These are phyloP conservation scores for Drosophila longiperda DNA, from an alignment of 2,888 invertebrate species.

Conservation along the genomic window DNA sequence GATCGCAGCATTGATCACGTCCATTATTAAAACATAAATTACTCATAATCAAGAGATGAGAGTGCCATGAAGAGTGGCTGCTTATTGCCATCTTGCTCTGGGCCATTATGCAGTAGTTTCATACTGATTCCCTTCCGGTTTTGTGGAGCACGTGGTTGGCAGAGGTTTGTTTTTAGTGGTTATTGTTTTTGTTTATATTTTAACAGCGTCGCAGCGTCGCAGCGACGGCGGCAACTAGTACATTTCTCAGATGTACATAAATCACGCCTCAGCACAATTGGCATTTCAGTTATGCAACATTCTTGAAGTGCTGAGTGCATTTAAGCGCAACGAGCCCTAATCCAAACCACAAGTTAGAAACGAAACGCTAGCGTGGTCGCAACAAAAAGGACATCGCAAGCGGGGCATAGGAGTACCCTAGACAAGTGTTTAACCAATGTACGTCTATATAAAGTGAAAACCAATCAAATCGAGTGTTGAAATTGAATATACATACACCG, in stretches of 20 bases:
- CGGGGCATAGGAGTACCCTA: slow-evolving; percentile 9
- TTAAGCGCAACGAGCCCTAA: slow-evolving; percentile 43
- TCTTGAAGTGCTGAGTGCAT: slow-evolving; percentile 49
- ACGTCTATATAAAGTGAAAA: slow-evolving; percentile 5
- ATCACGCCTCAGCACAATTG: slow-evolving; percentile 60
- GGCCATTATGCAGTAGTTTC: slow-evolving; percentile 12
- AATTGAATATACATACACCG: background rate
- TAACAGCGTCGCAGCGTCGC: slow-evolving; percentile 6
- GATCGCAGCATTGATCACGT: slow-evolving; percentile 51
- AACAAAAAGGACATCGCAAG: slow-evolving; percentile 23
- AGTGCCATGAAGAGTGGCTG: slow-evolving; percentile 16
- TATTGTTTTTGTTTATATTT: slow-evolving; percentile 4
- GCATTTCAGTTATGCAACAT: slow-evolving; percentile 71
- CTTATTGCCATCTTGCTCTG: slow-evolving; percentile 41
- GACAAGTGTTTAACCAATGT: slow-evolving; percentile 24
- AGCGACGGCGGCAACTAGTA: slow-evolving; percentile 9
- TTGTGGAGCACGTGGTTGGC: slow-evolving; percentile 44
- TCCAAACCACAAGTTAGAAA: slow-evolving; percentile 42
- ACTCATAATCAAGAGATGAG: slow-evolving; percentile 37
- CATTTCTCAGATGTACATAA: slow-evolving; percentile 48
- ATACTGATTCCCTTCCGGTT: slow-evolving; percentile 43
- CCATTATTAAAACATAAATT: slow-evolving; percentile 32
- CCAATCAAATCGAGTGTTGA: background rate
- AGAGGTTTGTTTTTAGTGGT: slow-evolving; percentile 10
- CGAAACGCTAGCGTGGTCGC: slow-evolving; percentile 36